A percentile compares a stretch with the other conserved stretches of the same genome.
These are phyloP conservation scores for Xiphophorus maculatus DNA, from an alignment of 2,113 vertebrate species.

Conservation along the genomic window DNA sequence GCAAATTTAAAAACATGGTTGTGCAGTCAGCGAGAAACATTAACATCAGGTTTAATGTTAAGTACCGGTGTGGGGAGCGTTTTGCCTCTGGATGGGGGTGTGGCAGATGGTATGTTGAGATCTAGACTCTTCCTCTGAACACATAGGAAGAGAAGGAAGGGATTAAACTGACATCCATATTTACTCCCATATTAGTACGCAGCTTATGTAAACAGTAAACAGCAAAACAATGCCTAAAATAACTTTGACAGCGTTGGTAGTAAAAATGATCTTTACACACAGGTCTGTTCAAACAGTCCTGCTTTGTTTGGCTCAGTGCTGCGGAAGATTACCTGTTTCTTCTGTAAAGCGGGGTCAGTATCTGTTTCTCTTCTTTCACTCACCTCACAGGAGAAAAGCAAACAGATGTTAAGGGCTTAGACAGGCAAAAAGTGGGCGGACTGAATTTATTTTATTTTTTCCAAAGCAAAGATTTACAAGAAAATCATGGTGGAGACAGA, in stretches of 20 bases:
- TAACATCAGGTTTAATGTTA: slow-evolving; percentile 51
- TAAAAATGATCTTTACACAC: not conserved
- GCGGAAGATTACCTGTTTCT: slow-evolving; percentile 22
- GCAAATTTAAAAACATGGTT: slow-evolving; percentile 31
- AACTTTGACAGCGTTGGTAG: not conserved
- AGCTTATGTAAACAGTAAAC: slow-evolving; percentile 3
- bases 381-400: slow-evolving; percentile 21
- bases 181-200: slow-evolving; percentile 24
- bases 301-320: not conserved
- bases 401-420: slow-evolving; percentile 9
- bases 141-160: slow-evolving; percentile 77
- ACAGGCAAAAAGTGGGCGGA: not conserved
- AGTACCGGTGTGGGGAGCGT: slow-evolving; percentile 92
- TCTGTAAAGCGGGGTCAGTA: slow-evolving; percentile 20
- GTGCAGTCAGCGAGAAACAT: slow-evolving; percentile 38
- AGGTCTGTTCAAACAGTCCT: not conserved
- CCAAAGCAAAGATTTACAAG: too few species aligned
- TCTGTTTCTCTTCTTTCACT: slow-evolving; percentile 12
- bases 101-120: slow-evolving; percentile 85
- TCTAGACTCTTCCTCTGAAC: slow-evolving; percentile 93
- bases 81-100: slow-evolving; percentile 94
- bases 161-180: slow-evolving; percentile 64
- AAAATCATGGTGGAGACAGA: too few species aligned
- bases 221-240: slow-evolving; percentile 2
- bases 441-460: not conserved